Percentiles rank a stretch among this genome's conserved stretches.
phyloP scores from a whole-genome alignment of 2,797 vertebrate genomes.

The Myoxocephalus aenaeus region DNA sequence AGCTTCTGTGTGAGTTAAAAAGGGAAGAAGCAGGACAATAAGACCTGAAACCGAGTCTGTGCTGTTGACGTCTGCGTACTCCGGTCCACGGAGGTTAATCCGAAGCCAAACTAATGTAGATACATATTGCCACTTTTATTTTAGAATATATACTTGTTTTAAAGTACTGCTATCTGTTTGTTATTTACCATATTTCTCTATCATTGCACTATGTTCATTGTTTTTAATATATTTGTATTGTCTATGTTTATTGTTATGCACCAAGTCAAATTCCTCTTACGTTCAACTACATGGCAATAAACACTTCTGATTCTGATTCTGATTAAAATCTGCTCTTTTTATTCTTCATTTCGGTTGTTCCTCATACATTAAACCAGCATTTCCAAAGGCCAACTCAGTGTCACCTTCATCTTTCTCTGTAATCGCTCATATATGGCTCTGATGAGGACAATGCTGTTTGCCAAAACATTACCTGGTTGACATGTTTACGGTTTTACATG shows the following conservation, averaged over 20 bases:
- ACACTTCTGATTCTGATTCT: no score
- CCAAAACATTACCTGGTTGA: neutral
- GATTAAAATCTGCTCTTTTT: neutral
- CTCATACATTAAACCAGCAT: neutral
- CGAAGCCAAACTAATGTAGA: neutral
- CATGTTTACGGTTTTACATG: neutral
- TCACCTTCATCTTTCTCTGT: neutral
- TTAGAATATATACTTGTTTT: no score
- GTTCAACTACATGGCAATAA: no score
- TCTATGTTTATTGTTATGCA: no score
- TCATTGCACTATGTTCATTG: no score
- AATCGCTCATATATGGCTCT: neutral
- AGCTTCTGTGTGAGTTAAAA: constrained; percentile 59
- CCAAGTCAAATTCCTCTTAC: no score
- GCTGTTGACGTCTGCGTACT: constrained; percentile 61
- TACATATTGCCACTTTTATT: neutral
- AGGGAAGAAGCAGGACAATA: constrained; percentile 66
- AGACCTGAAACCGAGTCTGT: constrained; percentile 38
- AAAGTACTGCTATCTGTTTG: no score
- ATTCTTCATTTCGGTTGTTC: neutral
- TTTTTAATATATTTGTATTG: no score
- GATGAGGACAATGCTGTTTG: neutral
- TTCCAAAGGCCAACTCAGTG: neutral
- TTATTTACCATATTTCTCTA: no score
- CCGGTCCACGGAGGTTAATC: neutral